Conservation (phyloP, 2,888 invertebrate genomes). For the Aphelenchoides bicaudatus region DNA sequence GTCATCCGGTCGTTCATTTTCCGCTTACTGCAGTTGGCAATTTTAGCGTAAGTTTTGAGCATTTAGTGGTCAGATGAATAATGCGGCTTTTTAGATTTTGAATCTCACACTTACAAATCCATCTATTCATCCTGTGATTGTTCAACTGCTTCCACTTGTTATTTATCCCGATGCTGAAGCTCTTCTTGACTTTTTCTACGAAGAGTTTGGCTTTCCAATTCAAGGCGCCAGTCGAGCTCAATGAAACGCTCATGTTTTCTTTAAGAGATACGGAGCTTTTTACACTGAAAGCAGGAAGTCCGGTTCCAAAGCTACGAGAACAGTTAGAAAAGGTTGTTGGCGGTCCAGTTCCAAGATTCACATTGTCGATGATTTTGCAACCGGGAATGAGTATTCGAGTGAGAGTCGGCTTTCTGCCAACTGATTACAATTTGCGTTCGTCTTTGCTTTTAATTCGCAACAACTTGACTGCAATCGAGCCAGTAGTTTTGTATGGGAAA, state of each 20-base stretch:
- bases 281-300: conserved; percentile 57
- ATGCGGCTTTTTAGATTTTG: conserved; percentile 63
- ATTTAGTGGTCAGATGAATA: background rate
- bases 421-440: conserved; percentile 63
- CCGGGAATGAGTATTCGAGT: conserved; percentile 66
- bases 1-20: conserved; percentile 67
- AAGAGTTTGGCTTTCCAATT: conserved; percentile 32
- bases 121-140: conserved; percentile 69
- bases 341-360: conserved; percentile 61
- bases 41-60: conserved; percentile 64
- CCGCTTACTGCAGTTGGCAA: conserved; percentile 75
- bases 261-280: conserved; percentile 60
- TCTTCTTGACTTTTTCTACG: conserved; percentile 62
- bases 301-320: conserved; percentile 61
- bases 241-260: conserved; percentile 64
- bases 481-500: conserved; percentile 76
- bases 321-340: conserved; percentile 62
- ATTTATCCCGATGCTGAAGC: conserved; percentile 70
- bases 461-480: conserved; percentile 86
- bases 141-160: conserved; percentile 74
- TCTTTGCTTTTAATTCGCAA: conserved; percentile 70
- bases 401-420: conserved; percentile 64
- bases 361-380: conserved; percentile 67
- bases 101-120: conserved; percentile 74
- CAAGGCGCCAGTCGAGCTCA: conserved; percentile 60